phyloP scores from a whole-genome alignment of 1,140 invertebrate species.

The Brachionus koreanus region DNA sequence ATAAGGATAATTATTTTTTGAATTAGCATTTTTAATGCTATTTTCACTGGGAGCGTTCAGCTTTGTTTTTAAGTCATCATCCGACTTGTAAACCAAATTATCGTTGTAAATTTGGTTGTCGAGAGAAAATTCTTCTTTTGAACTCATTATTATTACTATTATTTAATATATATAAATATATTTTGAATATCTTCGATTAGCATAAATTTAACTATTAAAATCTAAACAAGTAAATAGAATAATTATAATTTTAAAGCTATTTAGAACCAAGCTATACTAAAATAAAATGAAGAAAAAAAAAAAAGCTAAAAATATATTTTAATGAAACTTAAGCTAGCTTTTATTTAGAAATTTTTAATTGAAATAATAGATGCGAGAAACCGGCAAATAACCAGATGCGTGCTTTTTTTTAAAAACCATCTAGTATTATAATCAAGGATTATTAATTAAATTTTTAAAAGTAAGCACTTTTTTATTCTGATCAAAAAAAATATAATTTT shows the following conservation, averaged over 20 bases:
- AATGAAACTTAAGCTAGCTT: background rate
- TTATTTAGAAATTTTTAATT: background rate
- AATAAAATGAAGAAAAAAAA: no score
- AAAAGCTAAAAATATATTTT: background rate
- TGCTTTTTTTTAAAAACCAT: background rate
- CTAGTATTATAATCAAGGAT: background rate
- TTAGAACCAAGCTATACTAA: background rate
- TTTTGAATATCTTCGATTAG: background rate
- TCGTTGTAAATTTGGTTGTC: background rate
- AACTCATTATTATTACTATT: background rate
- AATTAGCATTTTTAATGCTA: background rate
- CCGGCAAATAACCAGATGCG: background rate
- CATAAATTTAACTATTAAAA: background rate
- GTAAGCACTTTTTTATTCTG: background rate
- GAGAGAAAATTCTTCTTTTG: conserved; percentile 1
- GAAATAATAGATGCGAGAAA: background rate
- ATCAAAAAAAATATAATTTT: background rate
- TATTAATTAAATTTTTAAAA: background rate
- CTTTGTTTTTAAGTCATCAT: background rate
- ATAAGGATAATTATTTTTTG: background rate
- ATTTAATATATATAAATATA: background rate
- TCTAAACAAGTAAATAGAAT: background rate
- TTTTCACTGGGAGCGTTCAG: background rate
- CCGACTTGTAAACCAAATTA: background rate
- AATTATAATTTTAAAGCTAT: background rate